Base-by-base conservation (phyloP, 2,113 vertebrate species). In the Theropithecus gelada region DNA sequence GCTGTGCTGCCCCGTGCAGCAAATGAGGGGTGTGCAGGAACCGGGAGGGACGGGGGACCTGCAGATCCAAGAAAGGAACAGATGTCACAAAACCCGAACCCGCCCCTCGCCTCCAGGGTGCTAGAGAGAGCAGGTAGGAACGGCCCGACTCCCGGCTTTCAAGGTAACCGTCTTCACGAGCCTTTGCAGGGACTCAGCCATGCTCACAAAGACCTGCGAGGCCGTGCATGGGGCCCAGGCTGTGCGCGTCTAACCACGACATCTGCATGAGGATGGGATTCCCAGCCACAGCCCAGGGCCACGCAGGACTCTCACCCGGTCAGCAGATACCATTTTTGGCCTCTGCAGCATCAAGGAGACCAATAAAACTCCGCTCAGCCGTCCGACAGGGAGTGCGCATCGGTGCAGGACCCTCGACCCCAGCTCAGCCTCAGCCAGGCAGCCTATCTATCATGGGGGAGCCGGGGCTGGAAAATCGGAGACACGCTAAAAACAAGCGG, bases 61-160 rank as follows among this genome's bases (percentile, higher is more conserved):
- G 75, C 81, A n/a, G 88, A 94, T 92, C 81, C 50, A 97, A 97
- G 95, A 96, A 98, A 97, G 91, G 97, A 98, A 97, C 97, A 98
- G 27, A 78, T 9, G 27, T 97, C 94, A 97, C 97, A 97, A 98
- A 98, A 97, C 93, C 98, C 92, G 96, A 97, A 98, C 96, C 96
- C 61, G 4, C 95, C 97, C 8, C 97, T 96, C 97, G 96, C 97
- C 97, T 96, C 98, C 95, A 79, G 98, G 98, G 98, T 96, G 96
- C 97, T 97, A 95, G 95, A 86, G 95, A 95, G 97, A 94, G 97
- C 79, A 61, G 96, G 98, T 95, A 98, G 76, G 95, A 97, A 97
- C 96, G 97, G 97, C 98, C 98, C 98, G 97, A 98, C 98, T 98
- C 98, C 98, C 96, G 86, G 97, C 97, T 95, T 95, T 92, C 94